Conservation (phyloP, 1,140 invertebrate genomes). For the Sycophila sp. region DNA sequence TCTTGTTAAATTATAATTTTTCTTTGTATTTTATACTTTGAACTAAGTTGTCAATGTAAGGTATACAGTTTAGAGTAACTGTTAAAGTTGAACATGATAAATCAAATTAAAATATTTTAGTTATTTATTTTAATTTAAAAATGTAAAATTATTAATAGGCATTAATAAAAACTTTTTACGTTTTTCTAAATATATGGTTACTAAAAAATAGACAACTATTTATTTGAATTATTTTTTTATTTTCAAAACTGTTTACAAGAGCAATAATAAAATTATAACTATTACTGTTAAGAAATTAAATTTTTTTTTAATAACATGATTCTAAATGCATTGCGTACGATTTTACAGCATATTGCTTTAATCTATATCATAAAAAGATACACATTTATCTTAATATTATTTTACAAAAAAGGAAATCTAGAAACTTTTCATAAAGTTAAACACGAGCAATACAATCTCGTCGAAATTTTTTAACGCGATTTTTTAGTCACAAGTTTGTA, state of each 20-base stretch:
- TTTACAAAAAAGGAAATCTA: slow-evolving; percentile 29
- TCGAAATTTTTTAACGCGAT: slow-evolving; percentile 8
- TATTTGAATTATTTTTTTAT: background rate
- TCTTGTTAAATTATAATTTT: too few species aligned
- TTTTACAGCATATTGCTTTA: slow-evolving; percentile 21
- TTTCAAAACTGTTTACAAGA: background rate
- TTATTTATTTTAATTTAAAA: slow-evolving; percentile 9
- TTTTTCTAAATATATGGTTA: slow-evolving; percentile 2
- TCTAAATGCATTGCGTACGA: slow-evolving; percentile 24
- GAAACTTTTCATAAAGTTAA: slow-evolving; percentile 19
- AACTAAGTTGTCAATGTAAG: too few species aligned
- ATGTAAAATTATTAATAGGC: background rate
- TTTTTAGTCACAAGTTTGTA: slow-evolving; percentile 29
- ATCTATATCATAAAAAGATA: slow-evolving; percentile 25
- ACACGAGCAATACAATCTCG: slow-evolving; percentile 2
- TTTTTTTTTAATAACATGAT: slow-evolving; percentile 25
- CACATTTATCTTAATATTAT: slow-evolving; percentile 31
- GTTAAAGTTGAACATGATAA: too few species aligned
- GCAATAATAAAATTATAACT: background rate
- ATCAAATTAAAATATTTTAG: background rate
- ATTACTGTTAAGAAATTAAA: slow-evolving; percentile 21
- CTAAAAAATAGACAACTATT: too few species aligned
- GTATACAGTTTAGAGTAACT: too few species aligned
- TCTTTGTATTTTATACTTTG: too few species aligned
- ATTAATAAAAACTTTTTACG: slow-evolving; percentile 17